phyloP scores from a whole-genome alignment of 2,113 vertebrate species.

The Archilochus colubris region DNA sequence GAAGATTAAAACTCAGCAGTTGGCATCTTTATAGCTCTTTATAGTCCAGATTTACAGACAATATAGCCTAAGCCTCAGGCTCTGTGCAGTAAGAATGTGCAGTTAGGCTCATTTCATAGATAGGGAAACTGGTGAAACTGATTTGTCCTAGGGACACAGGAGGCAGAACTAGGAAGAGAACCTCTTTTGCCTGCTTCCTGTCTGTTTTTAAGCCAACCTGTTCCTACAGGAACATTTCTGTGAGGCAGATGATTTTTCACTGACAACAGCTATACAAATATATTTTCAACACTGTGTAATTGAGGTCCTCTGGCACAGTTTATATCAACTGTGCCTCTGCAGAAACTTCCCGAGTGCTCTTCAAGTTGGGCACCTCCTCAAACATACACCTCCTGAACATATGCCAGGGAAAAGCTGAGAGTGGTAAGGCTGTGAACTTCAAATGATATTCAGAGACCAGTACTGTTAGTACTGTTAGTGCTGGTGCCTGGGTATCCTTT shows the following conservation, averaged over 20 bases:
- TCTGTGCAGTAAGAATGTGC: neutral
- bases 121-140: neutral
- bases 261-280: conserved; percentile 17
- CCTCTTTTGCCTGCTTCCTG: neutral
- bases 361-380: fast-evolving
- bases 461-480: too few species aligned
- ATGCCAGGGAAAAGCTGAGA: neutral
- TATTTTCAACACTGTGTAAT: neutral
- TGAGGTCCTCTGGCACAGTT: conserved; percentile 6
- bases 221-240: neutral
- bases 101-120: neutral
- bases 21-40: neutral
- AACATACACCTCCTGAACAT: neutral
- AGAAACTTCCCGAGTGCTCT: neutral
- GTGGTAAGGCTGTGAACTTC: neutral
- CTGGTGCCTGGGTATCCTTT: neutral
- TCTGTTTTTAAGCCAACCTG: neutral
- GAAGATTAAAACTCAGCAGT: neutral
- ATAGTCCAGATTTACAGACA: neutral
- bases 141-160: neutral
- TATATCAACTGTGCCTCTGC: neutral
- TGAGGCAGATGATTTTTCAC: neutral
- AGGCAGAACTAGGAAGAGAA: neutral
- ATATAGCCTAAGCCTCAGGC: neutral
- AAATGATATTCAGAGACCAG: neutral